A percentile compares a stretch with the other conserved stretches of the same genome.
Evolutionary conservation across 1,140 invertebrate genomes (phyloP).

Genomic region (Scaptomyza graminum): DNA sequence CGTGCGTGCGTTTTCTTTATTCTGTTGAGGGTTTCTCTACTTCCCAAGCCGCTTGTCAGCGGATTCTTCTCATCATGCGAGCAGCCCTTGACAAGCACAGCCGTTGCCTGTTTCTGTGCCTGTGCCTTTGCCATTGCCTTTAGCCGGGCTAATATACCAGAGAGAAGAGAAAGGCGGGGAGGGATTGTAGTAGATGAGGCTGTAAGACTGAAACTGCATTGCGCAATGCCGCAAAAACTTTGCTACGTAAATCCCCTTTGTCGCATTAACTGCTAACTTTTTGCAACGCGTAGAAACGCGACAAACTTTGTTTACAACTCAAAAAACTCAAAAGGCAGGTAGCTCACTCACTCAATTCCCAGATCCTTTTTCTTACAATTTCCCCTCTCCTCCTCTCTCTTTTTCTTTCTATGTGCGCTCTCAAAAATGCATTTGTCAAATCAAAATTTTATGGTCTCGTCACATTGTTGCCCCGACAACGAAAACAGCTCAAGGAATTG

Average conservation of each 20-base stretch:
- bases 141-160: constrained; percentile 60
- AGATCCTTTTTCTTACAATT: constrained; percentile 41
- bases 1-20: constrained; percentile 78
- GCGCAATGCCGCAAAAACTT: constrained; percentile 69
- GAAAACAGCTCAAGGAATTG: constrained; percentile 49
- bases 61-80: constrained; percentile 62
- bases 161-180: not conserved
- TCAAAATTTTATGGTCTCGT: constrained; percentile 79
- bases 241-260: constrained; percentile 78
- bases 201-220: constrained; percentile 63
- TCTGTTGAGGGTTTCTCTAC: constrained; percentile 50
- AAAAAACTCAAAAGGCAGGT: constrained; percentile 63
- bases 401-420: constrained; percentile 33
- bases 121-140: constrained; percentile 28
- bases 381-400: not conserved
- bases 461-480: constrained; percentile 70
- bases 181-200: not conserved
- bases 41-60: constrained; percentile 52
- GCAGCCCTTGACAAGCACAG: constrained; percentile 54
- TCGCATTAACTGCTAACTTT: constrained; percentile 81
- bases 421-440: constrained; percentile 79
- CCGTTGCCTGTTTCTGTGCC: constrained; percentile 19
- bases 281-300: constrained; percentile 59
- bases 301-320: constrained; percentile 80
- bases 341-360: constrained; percentile 46